Percentiles rank a stretch among this genome's conserved stretches.
Conservation (phyloP, 2,797 vertebrate species). For the Rhincodon typus region DNA sequence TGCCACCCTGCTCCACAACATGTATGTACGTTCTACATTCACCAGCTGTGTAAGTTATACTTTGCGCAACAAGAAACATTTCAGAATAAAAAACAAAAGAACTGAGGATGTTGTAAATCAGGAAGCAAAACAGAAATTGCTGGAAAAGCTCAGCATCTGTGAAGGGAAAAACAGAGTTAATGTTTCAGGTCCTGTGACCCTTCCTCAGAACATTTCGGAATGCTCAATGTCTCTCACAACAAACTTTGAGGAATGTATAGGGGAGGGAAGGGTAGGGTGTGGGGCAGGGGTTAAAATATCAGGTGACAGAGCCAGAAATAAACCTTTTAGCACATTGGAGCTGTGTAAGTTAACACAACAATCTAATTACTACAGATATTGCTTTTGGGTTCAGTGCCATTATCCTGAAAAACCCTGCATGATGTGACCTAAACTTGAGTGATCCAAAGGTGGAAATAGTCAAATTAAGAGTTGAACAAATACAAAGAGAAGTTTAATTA, state of each 20-base stretch:
- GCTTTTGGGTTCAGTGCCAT: not conserved
- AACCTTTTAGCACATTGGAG: not conserved
- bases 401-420: not conserved
- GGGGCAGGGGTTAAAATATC: not conserved
- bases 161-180: too few species aligned
- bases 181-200: too few species aligned
- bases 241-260: not conserved
- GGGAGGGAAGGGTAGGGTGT: not conserved
- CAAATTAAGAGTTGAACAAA: not conserved
- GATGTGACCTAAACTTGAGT: not conserved
- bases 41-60: not conserved
- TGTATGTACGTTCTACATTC: not conserved
- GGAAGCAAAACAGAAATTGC: too few species aligned
- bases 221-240: not conserved
- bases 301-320: not conserved
- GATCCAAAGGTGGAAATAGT: not conserved
- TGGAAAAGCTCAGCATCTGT: too few species aligned
- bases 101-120: too few species aligned
- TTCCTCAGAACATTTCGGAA: too few species aligned
- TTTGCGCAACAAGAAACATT: not conserved
- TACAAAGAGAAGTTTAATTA: not conserved
- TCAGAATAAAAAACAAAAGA: too few species aligned
- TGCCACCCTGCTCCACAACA: not conserved
- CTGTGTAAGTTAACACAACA: not conserved
- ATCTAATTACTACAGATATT: not conserved